Evolutionary conservation across 2,888 invertebrate genomes (phyloP).

Genomic region (Hipparchia sbordonii): DNA sequence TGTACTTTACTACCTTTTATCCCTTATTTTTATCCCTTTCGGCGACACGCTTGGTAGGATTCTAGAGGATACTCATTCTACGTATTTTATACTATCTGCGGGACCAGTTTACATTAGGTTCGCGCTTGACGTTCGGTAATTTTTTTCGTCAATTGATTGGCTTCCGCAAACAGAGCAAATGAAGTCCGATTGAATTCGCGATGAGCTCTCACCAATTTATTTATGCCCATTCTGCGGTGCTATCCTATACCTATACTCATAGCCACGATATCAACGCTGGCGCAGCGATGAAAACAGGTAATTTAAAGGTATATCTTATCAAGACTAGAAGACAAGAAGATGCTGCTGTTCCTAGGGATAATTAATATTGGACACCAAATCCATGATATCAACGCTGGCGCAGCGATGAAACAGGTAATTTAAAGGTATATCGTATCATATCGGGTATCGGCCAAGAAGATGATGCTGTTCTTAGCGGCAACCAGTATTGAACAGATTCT

Average conservation of each 20-base stretch:
- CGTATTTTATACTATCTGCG: constrained; percentile 30
- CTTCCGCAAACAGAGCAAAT: constrained; percentile 72
- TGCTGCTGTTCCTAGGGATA: too few relatives aligned
- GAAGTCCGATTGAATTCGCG: constrained; percentile 73
- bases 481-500: too few relatives aligned
- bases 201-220: constrained; percentile 72
- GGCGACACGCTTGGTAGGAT: too few relatives aligned
- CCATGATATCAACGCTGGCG: neutral
- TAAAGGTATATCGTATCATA: too few relatives aligned
- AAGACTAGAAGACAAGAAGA: too few relatives aligned
- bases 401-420: neutral
- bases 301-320: too few relatives aligned
- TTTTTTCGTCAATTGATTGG: constrained; percentile 78
- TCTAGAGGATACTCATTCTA: neutral
- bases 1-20: too few relatives aligned
- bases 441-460: too few relatives aligned
- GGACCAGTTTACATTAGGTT: constrained; percentile 43
- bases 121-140: constrained; percentile 44
- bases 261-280: constrained; percentile 1
- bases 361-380: too few relatives aligned
- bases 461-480: too few relatives aligned
- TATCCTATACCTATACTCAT: neutral
- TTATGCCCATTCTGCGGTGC: constrained; percentile 39
- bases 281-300: neutral
- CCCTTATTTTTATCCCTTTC: too few relatives aligned